A percentile compares a stretch with the other conserved stretches of the same genome.
Evolutionary conservation across 2,113 vertebrate genomes (phyloP).

Genomic region (Anguilla japonica): DNA sequence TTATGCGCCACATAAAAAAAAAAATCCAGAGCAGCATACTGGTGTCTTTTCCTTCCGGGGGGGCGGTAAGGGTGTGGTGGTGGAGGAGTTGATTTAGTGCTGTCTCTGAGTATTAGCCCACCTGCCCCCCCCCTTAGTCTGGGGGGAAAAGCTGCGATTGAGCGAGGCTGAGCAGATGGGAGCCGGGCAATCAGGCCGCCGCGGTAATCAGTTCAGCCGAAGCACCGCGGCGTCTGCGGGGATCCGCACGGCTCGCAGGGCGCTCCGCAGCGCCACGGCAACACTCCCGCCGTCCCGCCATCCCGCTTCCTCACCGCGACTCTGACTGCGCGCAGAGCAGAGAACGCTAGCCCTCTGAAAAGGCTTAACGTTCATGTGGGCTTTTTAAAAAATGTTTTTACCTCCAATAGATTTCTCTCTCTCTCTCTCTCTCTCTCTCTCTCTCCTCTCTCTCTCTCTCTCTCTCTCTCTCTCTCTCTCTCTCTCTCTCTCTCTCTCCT

Average conservation of each 20-base stretch:
- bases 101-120: background rate
- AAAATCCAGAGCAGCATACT: constrained; percentile 7
- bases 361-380: background rate
- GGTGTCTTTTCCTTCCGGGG: background rate
- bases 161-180: constrained; percentile 59
- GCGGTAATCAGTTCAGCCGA: constrained; percentile 60
- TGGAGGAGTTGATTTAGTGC: constrained; percentile 29
- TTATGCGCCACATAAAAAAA: constrained; percentile 1
- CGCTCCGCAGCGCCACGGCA: background rate
- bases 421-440: background rate
- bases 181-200: constrained; percentile 59
- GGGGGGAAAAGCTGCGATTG: constrained; percentile 57
- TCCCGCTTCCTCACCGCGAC: background rate
- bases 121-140: constrained; percentile 20
- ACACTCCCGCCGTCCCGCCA: background rate
- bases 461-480: background rate
- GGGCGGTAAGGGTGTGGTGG: background rate
- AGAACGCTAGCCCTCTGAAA: background rate
- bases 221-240: constrained; percentile 48
- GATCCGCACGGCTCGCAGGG: constrained; percentile 21
- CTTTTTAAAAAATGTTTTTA: too few species aligned
- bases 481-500: background rate
- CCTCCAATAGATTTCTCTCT: background rate
- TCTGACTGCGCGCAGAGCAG: background rate
- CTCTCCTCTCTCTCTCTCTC: background rate